These are phyloP conservation scores for Ictidomys tridecemlineatus DNA, from an alignment of 2,113 vertebrate genomes.

Conservation along the genomic window DNA sequence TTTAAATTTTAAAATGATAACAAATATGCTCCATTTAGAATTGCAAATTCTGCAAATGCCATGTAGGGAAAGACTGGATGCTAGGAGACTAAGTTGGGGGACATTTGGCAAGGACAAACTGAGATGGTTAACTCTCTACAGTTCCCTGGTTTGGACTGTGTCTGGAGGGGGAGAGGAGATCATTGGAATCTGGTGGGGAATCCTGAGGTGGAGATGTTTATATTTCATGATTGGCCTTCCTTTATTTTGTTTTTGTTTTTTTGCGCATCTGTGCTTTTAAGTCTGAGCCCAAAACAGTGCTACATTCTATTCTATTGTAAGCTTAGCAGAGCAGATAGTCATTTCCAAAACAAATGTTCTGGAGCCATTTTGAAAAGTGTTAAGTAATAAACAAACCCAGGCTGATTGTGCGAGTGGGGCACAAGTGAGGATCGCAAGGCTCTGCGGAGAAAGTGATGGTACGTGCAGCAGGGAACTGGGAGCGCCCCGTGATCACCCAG, in stretches of 20 bases:
- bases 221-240: no score
- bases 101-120: not conserved
- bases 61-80: no score
- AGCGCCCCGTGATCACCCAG: not conserved
- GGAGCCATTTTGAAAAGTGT: not conserved
- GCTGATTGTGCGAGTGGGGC: not conserved
- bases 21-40: no score
- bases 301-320: not conserved
- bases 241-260: not conserved
- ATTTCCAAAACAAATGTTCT: fast-evolving
- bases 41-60: no score
- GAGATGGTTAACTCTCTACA: no score
- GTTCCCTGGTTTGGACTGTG: not conserved
- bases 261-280: not conserved
- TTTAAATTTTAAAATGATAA: not conserved
- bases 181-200: not conserved
- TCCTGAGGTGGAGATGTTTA: not conserved
- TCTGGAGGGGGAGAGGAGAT: no score
- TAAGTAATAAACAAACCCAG: not conserved
- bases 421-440: not conserved
- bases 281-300: not conserved
- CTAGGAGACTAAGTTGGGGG: no score
- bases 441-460: no score
- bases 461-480: not conserved
- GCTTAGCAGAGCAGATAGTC: not conserved